Evolutionary conservation across 1,140 invertebrate species (phyloP).

Genomic region (Littorina saxatilis): DNA sequence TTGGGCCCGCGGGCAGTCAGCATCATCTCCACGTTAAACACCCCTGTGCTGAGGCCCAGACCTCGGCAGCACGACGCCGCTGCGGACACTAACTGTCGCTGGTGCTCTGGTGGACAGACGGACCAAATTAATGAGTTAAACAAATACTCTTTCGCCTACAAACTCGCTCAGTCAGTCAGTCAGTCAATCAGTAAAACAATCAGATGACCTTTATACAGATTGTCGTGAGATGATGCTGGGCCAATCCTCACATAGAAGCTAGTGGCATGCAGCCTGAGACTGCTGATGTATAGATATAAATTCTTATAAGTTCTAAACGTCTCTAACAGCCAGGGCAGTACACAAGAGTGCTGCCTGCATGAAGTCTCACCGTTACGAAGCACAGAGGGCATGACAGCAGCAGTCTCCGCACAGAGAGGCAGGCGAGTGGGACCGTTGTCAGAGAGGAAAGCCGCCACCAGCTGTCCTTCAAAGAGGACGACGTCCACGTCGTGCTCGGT

Average conservation of each 20-base stretch:
- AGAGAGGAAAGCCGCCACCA: conserved; percentile 56
- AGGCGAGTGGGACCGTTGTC: conserved; percentile 56
- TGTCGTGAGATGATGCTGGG: too few relatives aligned
- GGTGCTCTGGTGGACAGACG: conserved; percentile 48
- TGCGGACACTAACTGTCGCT: conserved; percentile 50
- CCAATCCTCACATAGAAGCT: too few relatives aligned
- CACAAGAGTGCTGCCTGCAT: too few relatives aligned
- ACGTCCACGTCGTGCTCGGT: conserved; percentile 60
- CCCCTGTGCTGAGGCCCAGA: conserved; percentile 54
- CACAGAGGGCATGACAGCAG: conserved; percentile 17
- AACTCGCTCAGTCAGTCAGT: too few relatives aligned
- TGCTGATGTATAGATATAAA: too few relatives aligned
- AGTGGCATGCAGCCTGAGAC: too few relatives aligned
- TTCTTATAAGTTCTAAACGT: too few relatives aligned
- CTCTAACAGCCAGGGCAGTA: too few relatives aligned
- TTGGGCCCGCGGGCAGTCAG: conserved; percentile 59
- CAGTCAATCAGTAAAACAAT: too few relatives aligned
- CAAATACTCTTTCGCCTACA: too few relatives aligned
- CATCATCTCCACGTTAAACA: conserved; percentile 63
- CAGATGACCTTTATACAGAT: too few relatives aligned
- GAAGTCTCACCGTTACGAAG: conserved; percentile 34
- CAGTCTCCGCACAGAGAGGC: not conserved
- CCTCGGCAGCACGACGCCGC: conserved; percentile 60
- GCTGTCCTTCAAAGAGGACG: conserved; percentile 51
- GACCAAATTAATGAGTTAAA: too few relatives aligned